Evolutionary conservation across 1,140 invertebrate species (phyloP).

Genomic region (Drosophila bocki): DNA sequence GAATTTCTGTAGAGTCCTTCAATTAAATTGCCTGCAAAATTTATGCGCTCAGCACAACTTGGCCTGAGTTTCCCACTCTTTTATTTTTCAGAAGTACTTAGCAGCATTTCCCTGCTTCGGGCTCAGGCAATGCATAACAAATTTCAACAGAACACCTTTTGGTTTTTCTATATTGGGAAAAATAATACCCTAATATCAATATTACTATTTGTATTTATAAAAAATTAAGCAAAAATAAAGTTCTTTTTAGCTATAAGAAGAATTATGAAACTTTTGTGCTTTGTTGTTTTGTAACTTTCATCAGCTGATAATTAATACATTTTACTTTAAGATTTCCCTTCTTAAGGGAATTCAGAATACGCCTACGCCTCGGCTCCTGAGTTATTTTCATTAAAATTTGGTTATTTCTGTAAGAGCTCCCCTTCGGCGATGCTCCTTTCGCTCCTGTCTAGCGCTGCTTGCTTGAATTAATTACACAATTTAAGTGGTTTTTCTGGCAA

Average conservation of each 20-base stretch:
- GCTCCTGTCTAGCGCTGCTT: slow-evolving; percentile 14
- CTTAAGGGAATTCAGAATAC: slow-evolving; percentile 1
- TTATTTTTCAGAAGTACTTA: neutral
- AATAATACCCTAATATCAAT: neutral
- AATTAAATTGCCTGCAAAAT: slow-evolving; percentile 80
- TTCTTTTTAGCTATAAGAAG: no score
- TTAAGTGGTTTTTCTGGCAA: slow-evolving; percentile 57
- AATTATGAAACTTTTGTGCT: neutral
- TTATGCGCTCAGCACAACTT: slow-evolving; percentile 33
- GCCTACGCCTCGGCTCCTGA: slow-evolving; percentile 15
- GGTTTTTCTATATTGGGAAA: neutral
- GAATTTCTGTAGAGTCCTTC: slow-evolving; percentile 50
- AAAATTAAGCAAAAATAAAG: neutral
- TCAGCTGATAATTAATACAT: neutral
- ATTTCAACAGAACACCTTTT: slow-evolving; percentile 8
- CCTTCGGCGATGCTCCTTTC: neutral
- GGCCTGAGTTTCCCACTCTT: neutral
- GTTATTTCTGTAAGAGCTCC: slow-evolving; percentile 22
- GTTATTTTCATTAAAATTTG: slow-evolving; percentile 57
- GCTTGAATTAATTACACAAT: slow-evolving; percentile 60
- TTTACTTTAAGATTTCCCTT: slow-evolving; percentile 15
- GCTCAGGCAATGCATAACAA: slow-evolving; percentile 13
- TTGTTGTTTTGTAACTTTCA: neutral
- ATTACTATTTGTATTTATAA: no score
- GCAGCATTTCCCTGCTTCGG: neutral